Base-by-base conservation (phyloP, 2,797 vertebrate genomes). In the Epinephelus coioides region DNA sequence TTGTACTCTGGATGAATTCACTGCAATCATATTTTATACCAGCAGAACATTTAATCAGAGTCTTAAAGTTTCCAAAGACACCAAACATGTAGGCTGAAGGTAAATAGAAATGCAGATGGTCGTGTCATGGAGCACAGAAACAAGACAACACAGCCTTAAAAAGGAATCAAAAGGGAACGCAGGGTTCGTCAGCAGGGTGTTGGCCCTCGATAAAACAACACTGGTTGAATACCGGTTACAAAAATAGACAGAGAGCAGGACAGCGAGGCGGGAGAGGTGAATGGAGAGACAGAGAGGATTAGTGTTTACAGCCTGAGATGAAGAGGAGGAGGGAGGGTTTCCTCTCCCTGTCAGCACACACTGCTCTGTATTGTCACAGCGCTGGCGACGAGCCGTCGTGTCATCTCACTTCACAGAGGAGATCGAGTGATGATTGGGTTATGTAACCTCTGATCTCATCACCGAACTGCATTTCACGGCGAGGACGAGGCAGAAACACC, bases 361-460 rank as follows among this genome's bases (percentile, higher is more conserved):
- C 38, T 25, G 51, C 64, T 25, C 51, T 30, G 34, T 30, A 4
- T 47, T 69, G 59, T 76, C 76, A 60, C 46, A 6, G 13, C 0
- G 46, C 60, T 69, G 70, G 51, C 46, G n/a, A 5, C 17, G n/a
- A 74, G 55, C 55, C 30, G 10, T 23, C 4, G 19, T 62, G 49
- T 72, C 60, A 23, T 73, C 66, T 50, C 62, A 4, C 62, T 19
- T 25, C 57, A 18, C n/a, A 12, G 55, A 38, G 11, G 34, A 59
- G 60, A 69, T 65, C 14, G 1, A 19, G 65, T 6, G 9, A 44
- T 38, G 69, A 46, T 27, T 40, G 18, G 1, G 50, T 87, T 75
- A 65, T 10, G 70, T 69, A 82, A 80, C 69, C 66, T 46, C 43
- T 13, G 73, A 77, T 67, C 64, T 77, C 49, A 57, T 65, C 23